Evolutionary conservation across 2,888 invertebrate genomes (phyloP).

Genomic region (Cantharis rufa): DNA sequence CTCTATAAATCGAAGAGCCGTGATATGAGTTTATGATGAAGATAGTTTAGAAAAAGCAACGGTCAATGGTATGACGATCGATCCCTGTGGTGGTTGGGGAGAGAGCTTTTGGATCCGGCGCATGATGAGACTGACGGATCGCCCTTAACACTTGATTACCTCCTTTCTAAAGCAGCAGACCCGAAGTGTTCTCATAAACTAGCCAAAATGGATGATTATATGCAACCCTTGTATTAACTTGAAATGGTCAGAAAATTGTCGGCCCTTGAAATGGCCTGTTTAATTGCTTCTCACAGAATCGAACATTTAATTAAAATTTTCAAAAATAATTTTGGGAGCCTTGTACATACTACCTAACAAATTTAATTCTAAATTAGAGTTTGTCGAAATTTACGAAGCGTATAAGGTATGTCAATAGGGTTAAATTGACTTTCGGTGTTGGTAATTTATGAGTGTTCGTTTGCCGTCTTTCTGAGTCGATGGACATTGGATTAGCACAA

Average conservation of each 20-base stretch:
- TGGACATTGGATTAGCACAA: not conserved
- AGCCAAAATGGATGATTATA: constrained; percentile 31
- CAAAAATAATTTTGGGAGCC: not conserved
- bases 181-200: constrained; percentile 26
- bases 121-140: constrained; percentile 36
- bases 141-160: constrained; percentile 38
- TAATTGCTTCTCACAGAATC: not conserved
- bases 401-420: constrained; percentile 12
- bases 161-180: constrained; percentile 31
- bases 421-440: constrained; percentile 22
- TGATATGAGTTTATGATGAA: constrained; percentile 29
- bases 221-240: constrained; percentile 22
- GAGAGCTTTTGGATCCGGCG: constrained; percentile 20
- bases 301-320: not conserved
- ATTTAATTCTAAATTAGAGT: constrained; percentile 19
- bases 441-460: constrained; percentile 13
- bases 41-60: constrained; percentile 20
- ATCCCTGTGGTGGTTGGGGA: constrained; percentile 5
- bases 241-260: constrained; percentile 6
- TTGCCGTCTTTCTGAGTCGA: constrained; percentile 10
- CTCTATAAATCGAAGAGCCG: constrained; percentile 30
- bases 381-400: constrained; percentile 14
- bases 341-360: constrained; percentile 7
- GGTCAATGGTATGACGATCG: constrained; percentile 21
- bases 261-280: not conserved